Percentiles rank a stretch among this genome's conserved stretches.
phyloP scores from a whole-genome alignment of 2,797 vertebrate species.

The Coreius guichenoti region DNA sequence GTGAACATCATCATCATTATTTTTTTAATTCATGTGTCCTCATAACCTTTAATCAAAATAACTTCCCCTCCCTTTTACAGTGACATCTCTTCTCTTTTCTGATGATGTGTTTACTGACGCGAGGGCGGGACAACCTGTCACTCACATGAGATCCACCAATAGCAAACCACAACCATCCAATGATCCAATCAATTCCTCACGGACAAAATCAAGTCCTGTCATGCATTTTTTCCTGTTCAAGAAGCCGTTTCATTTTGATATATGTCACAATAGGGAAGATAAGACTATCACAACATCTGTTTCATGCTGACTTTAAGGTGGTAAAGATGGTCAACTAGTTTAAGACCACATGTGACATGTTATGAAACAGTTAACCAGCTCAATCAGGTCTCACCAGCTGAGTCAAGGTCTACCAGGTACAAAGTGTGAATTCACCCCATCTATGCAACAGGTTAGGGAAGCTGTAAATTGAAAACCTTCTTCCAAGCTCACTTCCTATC shows the following conservation, averaged over 20 bases:
- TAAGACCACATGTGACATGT: neutral
- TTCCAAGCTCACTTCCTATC: neutral
- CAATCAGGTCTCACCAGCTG: neutral
- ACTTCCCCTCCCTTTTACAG: neutral
- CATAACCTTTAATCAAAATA: neutral
- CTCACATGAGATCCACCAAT: neutral
- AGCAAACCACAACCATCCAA: neutral
- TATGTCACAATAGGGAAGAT: neutral
- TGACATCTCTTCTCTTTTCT: neutral
- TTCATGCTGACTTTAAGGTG: neutral
- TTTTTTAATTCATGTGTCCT: neutral
- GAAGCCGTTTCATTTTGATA: neutral
- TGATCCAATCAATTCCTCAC: neutral
- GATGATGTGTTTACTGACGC: neutral
- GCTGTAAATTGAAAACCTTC: constrained; percentile 59
- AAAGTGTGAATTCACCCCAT: neutral
- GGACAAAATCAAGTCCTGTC: neutral
- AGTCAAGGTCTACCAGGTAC: neutral
- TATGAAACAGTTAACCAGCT: neutral
- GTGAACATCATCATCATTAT: no score
- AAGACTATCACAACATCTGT: neutral
- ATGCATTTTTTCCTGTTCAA: neutral
- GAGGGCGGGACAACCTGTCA: neutral
- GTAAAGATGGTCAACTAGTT: neutral
- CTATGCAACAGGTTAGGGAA: neutral